Evolutionary conservation across 1,140 invertebrate species (phyloP).

Genomic region (Tachypleus tridentatus): DNA sequence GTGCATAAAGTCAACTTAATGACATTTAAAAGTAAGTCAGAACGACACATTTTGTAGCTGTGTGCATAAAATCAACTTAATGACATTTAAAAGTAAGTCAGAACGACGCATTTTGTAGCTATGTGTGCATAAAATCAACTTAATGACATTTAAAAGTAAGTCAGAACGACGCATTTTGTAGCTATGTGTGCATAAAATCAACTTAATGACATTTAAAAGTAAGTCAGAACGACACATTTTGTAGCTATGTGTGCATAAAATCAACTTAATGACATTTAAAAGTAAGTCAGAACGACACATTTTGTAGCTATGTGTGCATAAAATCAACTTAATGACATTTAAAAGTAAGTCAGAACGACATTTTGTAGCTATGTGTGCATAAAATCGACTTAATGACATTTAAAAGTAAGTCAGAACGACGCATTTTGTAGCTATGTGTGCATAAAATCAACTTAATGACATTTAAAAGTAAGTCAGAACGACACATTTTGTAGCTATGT

Average conservation of each 20-base stretch:
- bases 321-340: too few relatives aligned
- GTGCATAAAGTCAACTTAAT: too few relatives aligned
- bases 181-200: constrained; percentile 15
- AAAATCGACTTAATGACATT: too few relatives aligned
- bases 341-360: constrained; percentile 57
- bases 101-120: constrained; percentile 1
- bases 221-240: constrained; percentile 32
- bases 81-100: constrained; percentile 88
- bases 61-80: too few relatives aligned
- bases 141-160: constrained; percentile 96
- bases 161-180: constrained; percentile 15
- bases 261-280: too few relatives aligned
- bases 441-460: too few relatives aligned
- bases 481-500: constrained; percentile 10
- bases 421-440: constrained; percentile 9
- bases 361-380: constrained; percentile 10
- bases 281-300: constrained; percentile 47
- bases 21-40: constrained; percentile 85
- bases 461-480: constrained; percentile 75
- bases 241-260: constrained; percentile 12
- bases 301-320: constrained; percentile 10
- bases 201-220: constrained; percentile 99
- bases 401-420: constrained; percentile 63
- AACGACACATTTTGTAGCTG: constrained; percentile 2
- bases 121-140: constrained; percentile 9